Base-by-base conservation (phyloP, 53 echinoderm and acorn worm genomes). In the Paracentrotus lividus region DNA sequence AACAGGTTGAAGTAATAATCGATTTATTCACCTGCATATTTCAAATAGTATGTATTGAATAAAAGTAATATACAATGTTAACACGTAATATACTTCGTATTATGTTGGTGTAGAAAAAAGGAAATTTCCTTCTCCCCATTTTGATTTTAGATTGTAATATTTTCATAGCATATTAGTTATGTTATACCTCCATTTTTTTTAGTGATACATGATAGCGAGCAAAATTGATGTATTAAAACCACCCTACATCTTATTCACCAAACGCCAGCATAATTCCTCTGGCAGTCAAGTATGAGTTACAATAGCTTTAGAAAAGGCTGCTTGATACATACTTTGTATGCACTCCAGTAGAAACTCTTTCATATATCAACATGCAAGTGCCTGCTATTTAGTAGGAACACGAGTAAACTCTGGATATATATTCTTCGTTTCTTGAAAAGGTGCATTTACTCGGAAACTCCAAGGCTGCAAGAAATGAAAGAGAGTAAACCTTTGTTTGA, bases 371-470 rank as follows among this genome's bases (percentile, higher is more conserved):
- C 36, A 72, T 40, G 36, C 32, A 32, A 5, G 18, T 72, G 72
- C 72, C 40, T 61, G 61, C 29, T 24, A 18, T 9, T 57, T 57
- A 57, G 57, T 72, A 40, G 18, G 40, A 40, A 38, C 36, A 40
- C 18, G 38, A 18, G 18, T 38, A 72, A 72, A 72, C 40, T 72
- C 4, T 72, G 72, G 72, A 72, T 38, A 72, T 72, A 72, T 40
- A 72, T 36, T 20, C 72, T 40, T 40, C 40, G 14, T 38, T 32
- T 5, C 33, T 26, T 81, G 81, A 81, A 81, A 45, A 81, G 81
- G 47, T n/a, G 81, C 81, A 81, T 81, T 81, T 81, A 47, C 1
- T 81, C 81, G 81, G 24, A 81, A 81, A 45, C 47, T 32, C 81
- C 81, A 81, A 81, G 81, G 81, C 49, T 81, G 8, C 26, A 24